phyloP scores from a whole-genome alignment of 92 coral and sea anemone species.

The Palythoa caribaeorum region DNA sequence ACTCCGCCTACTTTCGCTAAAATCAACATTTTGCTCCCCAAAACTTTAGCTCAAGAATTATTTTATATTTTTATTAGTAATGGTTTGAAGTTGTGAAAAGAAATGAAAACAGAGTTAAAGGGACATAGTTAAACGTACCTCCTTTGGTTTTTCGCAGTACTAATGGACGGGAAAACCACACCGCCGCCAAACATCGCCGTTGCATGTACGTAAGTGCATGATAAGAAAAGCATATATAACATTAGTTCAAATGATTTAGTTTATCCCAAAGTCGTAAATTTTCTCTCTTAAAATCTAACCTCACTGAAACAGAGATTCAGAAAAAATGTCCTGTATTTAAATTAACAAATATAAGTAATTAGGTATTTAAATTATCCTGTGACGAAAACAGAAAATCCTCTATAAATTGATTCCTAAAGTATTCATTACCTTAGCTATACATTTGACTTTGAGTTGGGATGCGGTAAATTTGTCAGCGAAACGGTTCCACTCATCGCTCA shows the following conservation, averaged over 20 bases:
- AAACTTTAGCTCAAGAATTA: not conserved
- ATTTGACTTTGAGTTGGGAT: conserved; percentile 5
- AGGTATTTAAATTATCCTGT: not conserved
- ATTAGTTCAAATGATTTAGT: not conserved
- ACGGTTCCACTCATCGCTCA: not conserved
- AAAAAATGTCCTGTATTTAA: not conserved
- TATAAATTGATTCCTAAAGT: not conserved
- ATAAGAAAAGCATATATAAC: not conserved
- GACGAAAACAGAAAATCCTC: not conserved
- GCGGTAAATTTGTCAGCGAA: not conserved
- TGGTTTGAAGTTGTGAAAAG: not conserved
- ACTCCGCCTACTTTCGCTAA: too few relatives aligned
- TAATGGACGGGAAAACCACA: not conserved
- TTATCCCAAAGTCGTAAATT: not conserved
- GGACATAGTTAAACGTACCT: not conserved
- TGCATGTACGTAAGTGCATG: not conserved
- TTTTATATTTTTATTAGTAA: not conserved
- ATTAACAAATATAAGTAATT: not conserved
- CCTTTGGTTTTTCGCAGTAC: conserved; percentile 1
- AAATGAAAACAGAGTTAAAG: not conserved
- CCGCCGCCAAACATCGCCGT: not conserved
- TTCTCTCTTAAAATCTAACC: not conserved
- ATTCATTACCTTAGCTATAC: not conserved
- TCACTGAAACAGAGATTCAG: too few relatives aligned
- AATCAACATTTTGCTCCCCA: not conserved